Conservation (phyloP, 2,888 invertebrate genomes). For the Sminthurinus aureus region DNA sequence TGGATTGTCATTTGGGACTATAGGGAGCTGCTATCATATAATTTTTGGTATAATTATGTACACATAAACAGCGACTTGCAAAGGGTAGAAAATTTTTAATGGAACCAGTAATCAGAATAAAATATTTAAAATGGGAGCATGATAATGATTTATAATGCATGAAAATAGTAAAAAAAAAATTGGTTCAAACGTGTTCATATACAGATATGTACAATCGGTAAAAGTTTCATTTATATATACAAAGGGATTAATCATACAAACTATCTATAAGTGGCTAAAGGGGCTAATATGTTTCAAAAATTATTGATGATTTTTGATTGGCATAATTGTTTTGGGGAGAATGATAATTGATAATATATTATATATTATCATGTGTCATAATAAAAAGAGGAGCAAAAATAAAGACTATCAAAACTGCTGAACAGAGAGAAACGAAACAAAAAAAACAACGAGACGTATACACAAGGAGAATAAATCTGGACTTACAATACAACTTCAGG, state of each 20-base stretch:
- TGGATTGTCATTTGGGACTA: no score
- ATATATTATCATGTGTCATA: background rate
- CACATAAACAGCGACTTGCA: background rate
- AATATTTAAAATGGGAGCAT: no score
- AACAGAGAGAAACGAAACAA: background rate
- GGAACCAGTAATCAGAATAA: no score
- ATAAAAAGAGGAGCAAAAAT: background rate
- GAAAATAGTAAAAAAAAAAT: background rate
- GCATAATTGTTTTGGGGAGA: no score
- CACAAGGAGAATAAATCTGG: conserved; percentile 29
- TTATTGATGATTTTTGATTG: background rate
- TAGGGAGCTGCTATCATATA: no score
- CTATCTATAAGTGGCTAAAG: background rate
- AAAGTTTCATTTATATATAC: no score
- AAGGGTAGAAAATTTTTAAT: background rate
- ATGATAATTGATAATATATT: background rate
- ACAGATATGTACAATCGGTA: background rate
- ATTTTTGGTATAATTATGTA: background rate
- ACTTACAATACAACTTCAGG: conserved; percentile 61
- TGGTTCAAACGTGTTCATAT: background rate
- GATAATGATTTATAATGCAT: background rate
- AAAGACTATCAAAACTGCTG: background rate
- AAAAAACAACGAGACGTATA: background rate
- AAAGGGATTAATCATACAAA: background rate
- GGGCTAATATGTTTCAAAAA: background rate